A percentile compares a stretch with the other conserved stretches of the same genome.
These are phyloP conservation scores for Pristionchus entomophagus DNA, from an alignment of 2,888 invertebrate genomes.

Conservation along the genomic window DNA sequence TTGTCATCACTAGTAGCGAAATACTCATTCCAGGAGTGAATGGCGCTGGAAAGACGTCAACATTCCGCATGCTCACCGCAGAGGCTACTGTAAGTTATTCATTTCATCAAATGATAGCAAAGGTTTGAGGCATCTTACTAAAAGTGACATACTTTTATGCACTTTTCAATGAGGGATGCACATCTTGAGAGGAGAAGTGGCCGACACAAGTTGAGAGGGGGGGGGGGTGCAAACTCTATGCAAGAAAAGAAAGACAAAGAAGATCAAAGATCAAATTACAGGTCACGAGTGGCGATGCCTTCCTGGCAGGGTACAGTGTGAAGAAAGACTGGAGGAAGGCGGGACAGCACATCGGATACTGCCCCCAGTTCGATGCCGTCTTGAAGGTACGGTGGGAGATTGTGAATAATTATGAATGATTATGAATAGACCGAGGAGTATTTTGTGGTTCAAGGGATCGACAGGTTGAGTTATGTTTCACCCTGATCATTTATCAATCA, in stretches of 20 bases:
- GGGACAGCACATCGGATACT: slow-evolving; percentile 80
- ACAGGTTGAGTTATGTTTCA: not conserved
- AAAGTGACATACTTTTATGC: no score
- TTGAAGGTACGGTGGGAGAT: slow-evolving; percentile 79
- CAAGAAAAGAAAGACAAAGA: no score
- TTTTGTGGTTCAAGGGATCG: no score
- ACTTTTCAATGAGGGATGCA: no score
- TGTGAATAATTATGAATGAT: slow-evolving; percentile 84
- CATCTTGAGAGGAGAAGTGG: no score
- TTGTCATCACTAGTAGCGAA: no score
- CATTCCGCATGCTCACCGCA: slow-evolving; percentile 71
- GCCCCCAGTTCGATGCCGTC: slow-evolving; percentile 86
- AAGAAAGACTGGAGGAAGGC: slow-evolving; percentile 53
- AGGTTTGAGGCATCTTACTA: no score
- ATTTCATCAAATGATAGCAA: no score
- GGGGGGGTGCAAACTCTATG: no score
- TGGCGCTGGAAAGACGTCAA: slow-evolving; percentile 72
- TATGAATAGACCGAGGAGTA: no score
- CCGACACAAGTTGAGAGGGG: no score
- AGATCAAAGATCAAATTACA: no score
- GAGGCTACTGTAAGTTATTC: slow-evolving; percentile 69
- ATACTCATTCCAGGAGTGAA: slow-evolving; percentile 68
- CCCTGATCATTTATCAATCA: not conserved
- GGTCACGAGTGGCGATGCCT: slow-evolving; percentile 68
- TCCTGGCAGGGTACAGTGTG: slow-evolving; percentile 65